Percentiles rank a stretch among this genome's conserved stretches.
phyloP scores from a whole-genome alignment of 2,888 invertebrate species.

The Octonoba sinensis region DNA sequence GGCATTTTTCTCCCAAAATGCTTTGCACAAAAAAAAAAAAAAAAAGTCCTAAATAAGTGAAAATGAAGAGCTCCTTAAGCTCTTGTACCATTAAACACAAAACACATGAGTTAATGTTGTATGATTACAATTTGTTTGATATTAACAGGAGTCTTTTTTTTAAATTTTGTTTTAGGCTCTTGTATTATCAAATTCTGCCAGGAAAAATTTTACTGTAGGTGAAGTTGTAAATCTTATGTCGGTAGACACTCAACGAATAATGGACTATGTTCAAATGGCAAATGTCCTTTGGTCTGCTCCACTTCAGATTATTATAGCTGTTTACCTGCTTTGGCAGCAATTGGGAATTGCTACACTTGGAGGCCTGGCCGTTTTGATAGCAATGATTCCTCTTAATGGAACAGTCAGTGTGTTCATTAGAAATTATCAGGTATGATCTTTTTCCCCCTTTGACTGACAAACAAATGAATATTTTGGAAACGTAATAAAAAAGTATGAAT shows the following conservation, averaged over 20 bases:
- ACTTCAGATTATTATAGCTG: conserved; percentile 68
- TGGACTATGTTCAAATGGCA: conserved; percentile 70
- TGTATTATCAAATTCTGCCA: conserved; percentile 71
- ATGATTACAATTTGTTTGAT: too few species aligned
- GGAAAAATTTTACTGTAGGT: conserved; percentile 73
- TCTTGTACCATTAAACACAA: too few species aligned
- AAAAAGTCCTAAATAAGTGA: too few species aligned
- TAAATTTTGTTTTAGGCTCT: conserved; percentile 70
- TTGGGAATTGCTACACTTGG: conserved; percentile 71
- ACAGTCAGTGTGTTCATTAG: conserved; percentile 67
- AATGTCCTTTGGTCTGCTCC: conserved; percentile 71
- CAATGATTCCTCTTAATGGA: conserved; percentile 72
- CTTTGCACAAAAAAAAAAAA: too few species aligned
- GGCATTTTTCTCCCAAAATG: too few species aligned
- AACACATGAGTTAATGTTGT: too few species aligned
- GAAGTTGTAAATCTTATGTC: conserved; percentile 75
- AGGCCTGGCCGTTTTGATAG: conserved; percentile 73
- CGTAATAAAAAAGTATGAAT: too few species aligned
- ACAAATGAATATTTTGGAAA: too few species aligned
- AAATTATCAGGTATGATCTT: conserved; percentile 52
- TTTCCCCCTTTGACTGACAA: too few species aligned
- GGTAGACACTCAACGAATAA: conserved; percentile 72
- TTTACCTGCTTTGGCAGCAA: conserved; percentile 66
- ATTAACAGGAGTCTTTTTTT: too few species aligned
- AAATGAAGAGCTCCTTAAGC: too few species aligned